Conservation (phyloP, 2,797 vertebrate genomes). For the Phalloptychus januarius region DNA sequence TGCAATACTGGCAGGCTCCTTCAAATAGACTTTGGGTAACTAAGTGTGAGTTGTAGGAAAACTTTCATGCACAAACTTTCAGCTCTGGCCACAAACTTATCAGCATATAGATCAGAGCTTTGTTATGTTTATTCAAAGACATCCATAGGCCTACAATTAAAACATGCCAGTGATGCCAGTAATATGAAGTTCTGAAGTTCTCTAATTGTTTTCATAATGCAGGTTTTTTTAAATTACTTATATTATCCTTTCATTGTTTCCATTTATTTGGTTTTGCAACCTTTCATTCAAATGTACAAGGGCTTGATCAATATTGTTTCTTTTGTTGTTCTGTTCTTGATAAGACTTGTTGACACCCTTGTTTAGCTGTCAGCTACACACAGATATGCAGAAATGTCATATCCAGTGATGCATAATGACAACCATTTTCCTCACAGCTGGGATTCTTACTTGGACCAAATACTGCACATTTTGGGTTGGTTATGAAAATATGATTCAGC, state of each 20-base stretch:
- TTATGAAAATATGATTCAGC: slow-evolving; percentile 4
- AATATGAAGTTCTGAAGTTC: neutral
- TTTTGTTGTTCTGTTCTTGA: neutral
- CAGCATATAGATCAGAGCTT: neutral
- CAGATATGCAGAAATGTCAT: neutral
- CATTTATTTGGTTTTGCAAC: neutral
- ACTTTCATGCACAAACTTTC: neutral
- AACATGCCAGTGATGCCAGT: neutral
- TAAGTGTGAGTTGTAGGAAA: neutral
- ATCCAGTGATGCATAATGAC: neutral
- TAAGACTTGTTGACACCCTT: neutral
- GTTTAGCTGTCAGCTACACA: neutral
- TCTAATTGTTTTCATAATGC: neutral
- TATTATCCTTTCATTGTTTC: neutral
- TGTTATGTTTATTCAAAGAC: neutral
- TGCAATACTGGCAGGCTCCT: neutral
- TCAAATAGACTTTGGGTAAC: neutral
- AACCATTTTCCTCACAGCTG: neutral
- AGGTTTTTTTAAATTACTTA: neutral
- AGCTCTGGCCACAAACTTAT: neutral
- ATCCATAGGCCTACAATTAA: neutral
- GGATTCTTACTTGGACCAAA: neutral
- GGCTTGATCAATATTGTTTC: neutral
- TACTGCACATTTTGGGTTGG: neutral
- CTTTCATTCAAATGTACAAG: neutral